Evolutionary conservation across 2,888 invertebrate species (phyloP).

Genomic region (Pheosia gnoma): DNA sequence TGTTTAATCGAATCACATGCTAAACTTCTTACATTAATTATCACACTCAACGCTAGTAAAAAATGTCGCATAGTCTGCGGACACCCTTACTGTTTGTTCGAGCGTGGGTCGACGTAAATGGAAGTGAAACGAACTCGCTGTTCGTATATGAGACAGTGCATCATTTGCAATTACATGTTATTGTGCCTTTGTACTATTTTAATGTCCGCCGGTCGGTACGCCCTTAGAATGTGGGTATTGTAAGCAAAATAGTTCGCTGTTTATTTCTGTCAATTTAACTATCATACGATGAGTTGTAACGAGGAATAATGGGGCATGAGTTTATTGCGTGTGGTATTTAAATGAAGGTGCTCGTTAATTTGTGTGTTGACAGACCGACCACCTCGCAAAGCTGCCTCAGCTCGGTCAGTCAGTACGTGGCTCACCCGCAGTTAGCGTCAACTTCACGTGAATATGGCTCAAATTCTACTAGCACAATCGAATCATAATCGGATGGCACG

Average conservation of each 20-base stretch:
- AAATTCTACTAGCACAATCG: too few species aligned
- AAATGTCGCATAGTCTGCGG: not conserved
- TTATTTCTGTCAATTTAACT: constrained; percentile 73
- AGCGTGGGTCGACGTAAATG: constrained; percentile 77
- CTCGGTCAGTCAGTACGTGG: too few species aligned
- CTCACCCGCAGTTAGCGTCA: too few species aligned
- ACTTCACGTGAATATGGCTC: too few species aligned
- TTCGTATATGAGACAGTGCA: constrained; percentile 75
- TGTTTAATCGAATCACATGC: too few species aligned
- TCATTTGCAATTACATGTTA: constrained; percentile 84
- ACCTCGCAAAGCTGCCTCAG: too few species aligned
- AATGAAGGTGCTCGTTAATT: not conserved
- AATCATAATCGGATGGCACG: too few species aligned
- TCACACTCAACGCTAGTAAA: too few species aligned
- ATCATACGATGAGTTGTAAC: constrained; percentile 47
- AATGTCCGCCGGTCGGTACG: constrained; percentile 64
- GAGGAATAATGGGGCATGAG: constrained; percentile 41
- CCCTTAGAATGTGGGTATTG: constrained; percentile 69
- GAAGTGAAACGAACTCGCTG: constrained; percentile 66
- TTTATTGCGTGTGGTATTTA: constrained; percentile 19
- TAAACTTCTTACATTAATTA: too few species aligned
- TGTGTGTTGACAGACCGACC: too few species aligned
- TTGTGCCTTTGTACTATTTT: constrained; percentile 79
- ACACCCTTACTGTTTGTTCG: constrained; percentile 19
- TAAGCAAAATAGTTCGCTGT: constrained; percentile 75